Conservation (phyloP, 2,113 vertebrate genomes). For the Meriones unguiculatus region DNA sequence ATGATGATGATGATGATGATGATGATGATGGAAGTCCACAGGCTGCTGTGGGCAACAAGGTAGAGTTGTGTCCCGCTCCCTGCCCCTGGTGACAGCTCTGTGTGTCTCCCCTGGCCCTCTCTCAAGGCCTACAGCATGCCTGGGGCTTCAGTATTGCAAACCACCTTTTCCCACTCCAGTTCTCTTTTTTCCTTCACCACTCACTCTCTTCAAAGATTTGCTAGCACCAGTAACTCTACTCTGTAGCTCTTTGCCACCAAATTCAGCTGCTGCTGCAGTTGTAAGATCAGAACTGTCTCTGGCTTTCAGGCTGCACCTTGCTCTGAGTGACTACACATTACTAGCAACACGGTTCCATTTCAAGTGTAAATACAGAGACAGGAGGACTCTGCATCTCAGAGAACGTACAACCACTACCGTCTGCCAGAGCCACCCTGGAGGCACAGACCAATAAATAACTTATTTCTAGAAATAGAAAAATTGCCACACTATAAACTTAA, state of each 20-base stretch:
- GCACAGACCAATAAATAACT: not conserved
- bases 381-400: not conserved
- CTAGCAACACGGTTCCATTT: not conserved
- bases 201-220: not conserved
- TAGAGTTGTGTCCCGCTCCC: not conserved
- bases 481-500: not conserved
- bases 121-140: too few relatives aligned
- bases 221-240: not conserved
- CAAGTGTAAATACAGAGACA: not conserved
- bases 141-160: not conserved
- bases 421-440: not conserved
- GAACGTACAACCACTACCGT: not conserved
- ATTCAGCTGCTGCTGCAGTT: not conserved
- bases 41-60: not conserved
- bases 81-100: not conserved
- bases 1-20: too few relatives aligned
- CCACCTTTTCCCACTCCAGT: not conserved
- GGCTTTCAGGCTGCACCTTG: not conserved
- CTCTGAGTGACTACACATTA: not conserved
- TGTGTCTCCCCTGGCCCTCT: not conserved
- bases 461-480: not conserved
- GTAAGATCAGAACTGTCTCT: not conserved
- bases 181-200: not conserved
- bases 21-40: too few relatives aligned
- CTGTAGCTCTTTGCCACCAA: too few relatives aligned